These are phyloP conservation scores for Scaptomyza montana DNA, from an alignment of 1,140 invertebrate species.

Conservation along the genomic window DNA sequence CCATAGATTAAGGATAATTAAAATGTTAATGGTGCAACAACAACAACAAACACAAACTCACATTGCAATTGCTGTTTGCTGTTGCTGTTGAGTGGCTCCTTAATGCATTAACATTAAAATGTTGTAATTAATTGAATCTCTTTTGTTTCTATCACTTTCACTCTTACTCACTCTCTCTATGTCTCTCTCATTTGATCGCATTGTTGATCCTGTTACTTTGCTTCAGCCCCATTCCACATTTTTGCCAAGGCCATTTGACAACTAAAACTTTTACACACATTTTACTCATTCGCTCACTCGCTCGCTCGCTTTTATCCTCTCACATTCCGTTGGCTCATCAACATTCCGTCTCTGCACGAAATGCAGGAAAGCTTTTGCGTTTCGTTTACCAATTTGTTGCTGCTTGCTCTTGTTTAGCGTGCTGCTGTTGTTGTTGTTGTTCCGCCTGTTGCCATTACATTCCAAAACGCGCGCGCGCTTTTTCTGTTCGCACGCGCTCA, in stretches of 20 bases:
- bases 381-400: conserved; percentile 31
- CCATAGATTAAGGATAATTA: conserved; percentile 72
- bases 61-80: conserved; percentile 5
- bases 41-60: not conserved
- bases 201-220: conserved; percentile 19
- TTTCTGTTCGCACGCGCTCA: conserved; percentile 7
- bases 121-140: conserved; percentile 20
- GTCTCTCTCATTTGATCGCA: conserved; percentile 5
- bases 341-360: not conserved
- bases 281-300: not conserved
- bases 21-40: conserved; percentile 62
- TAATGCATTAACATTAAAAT: conserved; percentile 5
- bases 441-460: conserved; percentile 24
- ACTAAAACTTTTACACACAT: conserved; percentile 5
- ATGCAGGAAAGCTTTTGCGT: conserved; percentile 20
- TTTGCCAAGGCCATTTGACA: conserved; percentile 21
- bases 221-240: not conserved
- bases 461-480: conserved; percentile 19
- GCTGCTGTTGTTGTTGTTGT: conserved; percentile 27
- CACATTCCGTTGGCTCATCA: not conserved
- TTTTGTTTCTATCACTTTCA: conserved; percentile 14
- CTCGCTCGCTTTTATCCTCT: too few species aligned
- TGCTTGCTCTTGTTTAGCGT: conserved; percentile 22
- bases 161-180: not conserved
- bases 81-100: conserved; percentile 21